Percentiles rank a stretch among this genome's conserved stretches.
Conservation (phyloP, 2,113 vertebrate species). For the Campylomormyrus numenius region DNA sequence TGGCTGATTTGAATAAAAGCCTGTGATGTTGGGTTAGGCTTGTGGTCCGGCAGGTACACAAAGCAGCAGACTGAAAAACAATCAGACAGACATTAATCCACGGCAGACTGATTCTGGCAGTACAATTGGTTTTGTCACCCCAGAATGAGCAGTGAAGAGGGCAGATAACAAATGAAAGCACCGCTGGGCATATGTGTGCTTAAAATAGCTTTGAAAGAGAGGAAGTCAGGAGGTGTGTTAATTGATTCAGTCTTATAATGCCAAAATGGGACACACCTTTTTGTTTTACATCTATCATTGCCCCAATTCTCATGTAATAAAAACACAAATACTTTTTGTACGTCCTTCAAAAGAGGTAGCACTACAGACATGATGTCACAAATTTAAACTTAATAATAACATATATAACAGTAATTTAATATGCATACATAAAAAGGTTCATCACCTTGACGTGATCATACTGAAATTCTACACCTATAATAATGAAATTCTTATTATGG, state of each 20-base stretch:
- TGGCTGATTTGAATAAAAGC: not conserved
- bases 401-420: not conserved
- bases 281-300: not conserved
- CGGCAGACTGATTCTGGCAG: slow-evolving; percentile 49
- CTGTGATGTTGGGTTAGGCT: not conserved
- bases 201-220: not conserved
- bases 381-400: not conserved
- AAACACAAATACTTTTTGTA: not conserved
- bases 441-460: not conserved
- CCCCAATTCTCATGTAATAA: not conserved
- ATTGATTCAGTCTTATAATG: not conserved
- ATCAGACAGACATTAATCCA: slow-evolving; percentile 49
- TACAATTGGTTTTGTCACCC: slow-evolving; percentile 58
- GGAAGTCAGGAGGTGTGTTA: not conserved
- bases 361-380: not conserved
- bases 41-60: not conserved
- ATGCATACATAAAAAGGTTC: not conserved
- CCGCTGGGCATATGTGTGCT: slow-evolving; percentile 8
- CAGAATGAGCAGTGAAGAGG: slow-evolving; percentile 45
- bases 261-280: not conserved
- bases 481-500: not conserved
- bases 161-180: slow-evolving; percentile 48
- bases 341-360: not conserved
- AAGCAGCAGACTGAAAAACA: slow-evolving; percentile 30
- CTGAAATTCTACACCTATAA: not conserved